Conservation (phyloP, 2,113 vertebrate species). For the Anseranas semipalmata region DNA sequence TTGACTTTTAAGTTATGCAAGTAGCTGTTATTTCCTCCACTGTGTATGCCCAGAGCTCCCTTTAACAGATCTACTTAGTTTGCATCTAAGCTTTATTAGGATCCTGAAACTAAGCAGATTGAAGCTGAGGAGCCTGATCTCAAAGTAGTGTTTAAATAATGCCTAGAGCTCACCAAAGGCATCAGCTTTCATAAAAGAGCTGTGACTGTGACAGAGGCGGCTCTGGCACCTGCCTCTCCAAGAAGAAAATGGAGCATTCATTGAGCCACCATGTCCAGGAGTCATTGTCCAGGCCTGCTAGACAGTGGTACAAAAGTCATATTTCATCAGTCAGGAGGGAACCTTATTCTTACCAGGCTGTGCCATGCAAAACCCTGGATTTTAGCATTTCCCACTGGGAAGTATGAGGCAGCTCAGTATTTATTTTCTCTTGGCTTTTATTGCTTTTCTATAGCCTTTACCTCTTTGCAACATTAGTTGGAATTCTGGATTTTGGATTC, state of each 20-base stretch:
- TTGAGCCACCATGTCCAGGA: background rate
- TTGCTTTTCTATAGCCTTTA: background rate
- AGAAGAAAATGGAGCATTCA: background rate
- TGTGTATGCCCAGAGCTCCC: background rate
- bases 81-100: background rate
- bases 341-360: background rate
- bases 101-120: background rate
- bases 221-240: background rate
- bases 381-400: background rate
- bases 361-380: background rate
- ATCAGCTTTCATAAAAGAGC: background rate
- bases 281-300: background rate
- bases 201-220: background rate
- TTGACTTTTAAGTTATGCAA: background rate
- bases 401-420: background rate
- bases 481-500: background rate
- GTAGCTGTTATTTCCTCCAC: background rate
- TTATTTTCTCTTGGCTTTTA: background rate
- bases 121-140: background rate
- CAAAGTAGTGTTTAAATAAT: background rate
- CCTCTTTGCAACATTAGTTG: background rate
- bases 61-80: background rate
- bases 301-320: background rate
- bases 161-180: background rate
- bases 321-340: background rate